A percentile compares a stretch with the other conserved stretches of the same genome.
phyloP scores from a whole-genome alignment of 2,113 vertebrate species.

The Oryzias celebensis region DNA sequence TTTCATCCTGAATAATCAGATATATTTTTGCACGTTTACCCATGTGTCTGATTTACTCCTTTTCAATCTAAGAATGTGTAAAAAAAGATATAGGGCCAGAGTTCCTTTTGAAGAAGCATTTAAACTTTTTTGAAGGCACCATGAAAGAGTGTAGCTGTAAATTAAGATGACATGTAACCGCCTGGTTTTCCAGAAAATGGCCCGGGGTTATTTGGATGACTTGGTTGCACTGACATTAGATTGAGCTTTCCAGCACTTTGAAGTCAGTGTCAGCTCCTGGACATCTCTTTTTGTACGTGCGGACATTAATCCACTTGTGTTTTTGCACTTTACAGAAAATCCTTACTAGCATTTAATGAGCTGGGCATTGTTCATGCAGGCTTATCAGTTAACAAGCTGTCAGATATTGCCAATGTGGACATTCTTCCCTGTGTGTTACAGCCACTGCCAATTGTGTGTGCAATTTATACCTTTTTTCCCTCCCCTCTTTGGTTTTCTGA shows the following conservation, averaged over 20 bases:
- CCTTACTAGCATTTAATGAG: constrained; percentile 18
- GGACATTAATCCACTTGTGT: constrained; percentile 23
- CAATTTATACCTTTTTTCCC: constrained; percentile 1
- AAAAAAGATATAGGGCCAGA: no score
- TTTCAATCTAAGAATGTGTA: no score
- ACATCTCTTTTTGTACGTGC: constrained; percentile 23
- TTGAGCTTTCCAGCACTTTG: constrained; percentile 13
- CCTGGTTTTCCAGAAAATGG: no score
- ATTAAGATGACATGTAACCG: no score
- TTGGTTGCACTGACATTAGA: constrained; percentile 8
- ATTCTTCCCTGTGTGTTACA: neutral
- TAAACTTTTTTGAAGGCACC: no score
- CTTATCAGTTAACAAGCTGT: constrained; percentile 23
- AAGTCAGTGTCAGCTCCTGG: constrained; percentile 16
- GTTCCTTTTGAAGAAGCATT: no score
- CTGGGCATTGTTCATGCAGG: constrained; percentile 5
- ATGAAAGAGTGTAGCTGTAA: no score
- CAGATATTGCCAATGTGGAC: constrained; percentile 9
- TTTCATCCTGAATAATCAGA: no score
- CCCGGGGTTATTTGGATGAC: neutral
- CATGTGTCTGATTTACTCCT: no score
- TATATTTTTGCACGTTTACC: no score
- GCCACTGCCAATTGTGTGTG: neutral
- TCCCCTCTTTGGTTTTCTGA: neutral
- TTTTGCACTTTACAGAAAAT: constrained; percentile 22